A percentile compares a stretch with the other conserved stretches of the same genome.
Conservation (phyloP, 2,888 invertebrate species). For the Dione juno region DNA sequence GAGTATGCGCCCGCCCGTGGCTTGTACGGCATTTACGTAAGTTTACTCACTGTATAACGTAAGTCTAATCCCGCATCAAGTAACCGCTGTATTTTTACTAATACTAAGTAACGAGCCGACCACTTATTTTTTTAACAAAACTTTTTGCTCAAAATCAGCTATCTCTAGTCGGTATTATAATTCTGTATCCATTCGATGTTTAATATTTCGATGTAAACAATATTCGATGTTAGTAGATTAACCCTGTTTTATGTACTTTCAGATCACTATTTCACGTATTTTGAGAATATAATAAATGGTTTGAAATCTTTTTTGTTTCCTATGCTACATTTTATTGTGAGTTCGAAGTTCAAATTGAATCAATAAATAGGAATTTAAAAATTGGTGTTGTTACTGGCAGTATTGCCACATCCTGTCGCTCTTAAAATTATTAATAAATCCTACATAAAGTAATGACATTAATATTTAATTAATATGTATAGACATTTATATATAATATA, state of each 20-base stretch:
- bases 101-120: conserved; percentile 68
- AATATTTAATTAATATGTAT: too few species aligned
- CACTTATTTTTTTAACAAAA: conserved; percentile 78
- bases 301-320: conserved; percentile 79
- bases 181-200: conserved; percentile 57
- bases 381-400: conserved; percentile 73
- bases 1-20: conserved; percentile 72
- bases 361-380: conserved; percentile 82
- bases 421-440: neutral
- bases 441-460: too few species aligned
- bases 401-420: conserved; percentile 37
- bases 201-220: conserved; percentile 53
- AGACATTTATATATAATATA: too few species aligned
- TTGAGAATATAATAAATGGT: conserved; percentile 76
- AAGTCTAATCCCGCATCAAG: conserved; percentile 77
- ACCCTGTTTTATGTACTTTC: conserved; percentile 68
- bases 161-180: conserved; percentile 63
- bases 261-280: conserved; percentile 75
- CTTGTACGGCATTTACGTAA: conserved; percentile 79
- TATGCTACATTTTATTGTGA: conserved; percentile 83
- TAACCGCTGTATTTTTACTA: conserved; percentile 78
- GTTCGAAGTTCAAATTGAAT: conserved; percentile 84
- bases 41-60: conserved; percentile 79
- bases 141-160: conserved; percentile 80
- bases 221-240: conserved; percentile 73